Evolutionary conservation across 2,888 invertebrate genomes (phyloP).

Genomic region (Siphlonurus alternatus): DNA sequence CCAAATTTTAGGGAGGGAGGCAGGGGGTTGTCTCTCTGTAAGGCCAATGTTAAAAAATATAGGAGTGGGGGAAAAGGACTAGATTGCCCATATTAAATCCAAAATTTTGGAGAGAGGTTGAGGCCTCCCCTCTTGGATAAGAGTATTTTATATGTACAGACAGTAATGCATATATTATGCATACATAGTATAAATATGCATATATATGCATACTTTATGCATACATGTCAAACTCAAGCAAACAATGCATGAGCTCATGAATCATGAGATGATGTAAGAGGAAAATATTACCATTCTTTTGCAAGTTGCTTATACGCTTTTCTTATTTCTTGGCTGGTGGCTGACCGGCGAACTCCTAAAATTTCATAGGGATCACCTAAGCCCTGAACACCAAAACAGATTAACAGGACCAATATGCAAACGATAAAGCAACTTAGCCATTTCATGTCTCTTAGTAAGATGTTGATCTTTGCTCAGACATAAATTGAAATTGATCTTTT

Average conservation of each 20-base stretch:
- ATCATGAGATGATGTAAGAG: constrained; percentile 3
- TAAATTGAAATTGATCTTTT: background rate
- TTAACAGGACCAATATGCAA: constrained; percentile 7
- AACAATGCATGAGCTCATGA: constrained; percentile 1
- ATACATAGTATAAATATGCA: no score
- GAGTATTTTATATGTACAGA: no score
- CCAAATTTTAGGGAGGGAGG: no score
- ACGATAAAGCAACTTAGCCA: constrained; percentile 11
- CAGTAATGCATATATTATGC: no score
- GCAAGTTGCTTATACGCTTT: constrained; percentile 79
- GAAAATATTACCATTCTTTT: constrained; percentile 61
- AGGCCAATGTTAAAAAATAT: no score
- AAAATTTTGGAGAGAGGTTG: no score
- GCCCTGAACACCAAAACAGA: constrained; percentile 14
- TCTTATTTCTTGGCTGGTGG: constrained; percentile 66
- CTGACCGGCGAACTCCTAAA: constrained; percentile 56
- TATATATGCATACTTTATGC: constrained; percentile 6
- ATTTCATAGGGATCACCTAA: constrained; percentile 69
- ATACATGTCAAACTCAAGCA: background rate
- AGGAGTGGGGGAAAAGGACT: no score
- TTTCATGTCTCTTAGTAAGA: constrained; percentile 11
- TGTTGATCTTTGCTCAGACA: background rate
- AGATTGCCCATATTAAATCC: no score
- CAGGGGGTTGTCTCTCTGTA: no score
- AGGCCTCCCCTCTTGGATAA: no score